Evolutionary conservation across 2,888 invertebrate species (phyloP).

Genomic region (Ectobius pallidus): DNA sequence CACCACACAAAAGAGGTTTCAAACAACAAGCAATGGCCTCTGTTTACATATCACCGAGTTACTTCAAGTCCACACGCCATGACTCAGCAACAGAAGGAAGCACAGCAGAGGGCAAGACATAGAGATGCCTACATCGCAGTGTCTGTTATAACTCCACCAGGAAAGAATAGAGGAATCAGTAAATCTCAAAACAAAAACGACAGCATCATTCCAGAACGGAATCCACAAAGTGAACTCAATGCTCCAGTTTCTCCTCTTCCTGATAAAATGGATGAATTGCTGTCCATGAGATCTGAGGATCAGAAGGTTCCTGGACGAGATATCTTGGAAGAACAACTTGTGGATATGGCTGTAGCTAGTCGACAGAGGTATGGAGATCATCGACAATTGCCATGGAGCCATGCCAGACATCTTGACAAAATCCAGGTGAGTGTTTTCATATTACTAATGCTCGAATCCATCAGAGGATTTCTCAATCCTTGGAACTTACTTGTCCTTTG

Average conservation of each 20-base stretch:
- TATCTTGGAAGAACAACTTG: conserved; percentile 40
- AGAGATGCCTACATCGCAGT: conserved; percentile 41
- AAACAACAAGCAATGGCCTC: conserved; percentile 40
- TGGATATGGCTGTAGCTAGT: conserved; percentile 37
- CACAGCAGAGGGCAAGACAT: conserved; percentile 36
- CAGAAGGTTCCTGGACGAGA: conserved; percentile 27
- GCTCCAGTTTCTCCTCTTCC: conserved; percentile 11
- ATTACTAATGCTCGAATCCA: too few species aligned
- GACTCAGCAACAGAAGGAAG: conserved; percentile 31
- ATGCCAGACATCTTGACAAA: conserved; percentile 41
- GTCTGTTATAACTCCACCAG: conserved; percentile 37
- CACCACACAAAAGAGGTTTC: background rate
- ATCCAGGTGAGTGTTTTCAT: conserved; percentile 35
- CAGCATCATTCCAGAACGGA: background rate
- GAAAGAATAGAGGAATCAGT: conserved; percentile 25
- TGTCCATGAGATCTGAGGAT: conserved; percentile 19
- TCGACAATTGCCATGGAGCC: conserved; percentile 37
- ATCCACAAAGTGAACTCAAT: background rate
- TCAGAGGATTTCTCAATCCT: too few species aligned
- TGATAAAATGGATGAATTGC: conserved; percentile 36
- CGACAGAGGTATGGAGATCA: conserved; percentile 18
- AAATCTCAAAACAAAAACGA: background rate
- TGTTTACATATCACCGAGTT: conserved; percentile 45
- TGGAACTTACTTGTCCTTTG: too few species aligned
- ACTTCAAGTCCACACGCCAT: conserved; percentile 43